These are phyloP conservation scores for Beris morrisii DNA, from an alignment of 2,888 invertebrate genomes.

Conservation along the genomic window DNA sequence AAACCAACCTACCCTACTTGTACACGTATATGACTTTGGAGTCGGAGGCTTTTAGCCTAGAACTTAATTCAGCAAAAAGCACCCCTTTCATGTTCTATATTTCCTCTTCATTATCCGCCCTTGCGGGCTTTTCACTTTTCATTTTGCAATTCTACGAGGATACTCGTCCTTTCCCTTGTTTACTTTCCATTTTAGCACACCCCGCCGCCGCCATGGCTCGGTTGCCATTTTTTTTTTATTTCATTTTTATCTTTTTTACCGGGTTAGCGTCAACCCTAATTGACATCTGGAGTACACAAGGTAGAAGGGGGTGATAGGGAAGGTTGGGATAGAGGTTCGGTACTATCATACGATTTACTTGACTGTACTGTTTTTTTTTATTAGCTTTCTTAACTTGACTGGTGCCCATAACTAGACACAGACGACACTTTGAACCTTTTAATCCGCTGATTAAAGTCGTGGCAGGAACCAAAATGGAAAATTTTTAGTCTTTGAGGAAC, in stretches of 20 bases:
- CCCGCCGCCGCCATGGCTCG: not conserved
- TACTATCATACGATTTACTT: too few species aligned
- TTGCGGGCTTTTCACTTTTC: slow-evolving; percentile 21
- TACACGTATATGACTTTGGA: not conserved
- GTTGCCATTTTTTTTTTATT: not conserved
- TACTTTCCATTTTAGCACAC: slow-evolving; percentile 6
- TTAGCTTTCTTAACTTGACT: too few species aligned
- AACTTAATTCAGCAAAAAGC: slow-evolving; percentile 30
- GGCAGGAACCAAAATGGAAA: too few species aligned
- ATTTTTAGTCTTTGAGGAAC: too few species aligned
- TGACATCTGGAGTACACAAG: slow-evolving; percentile 2
- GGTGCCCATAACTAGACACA: too few species aligned
- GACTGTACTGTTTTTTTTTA: too few species aligned
- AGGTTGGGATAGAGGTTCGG: not conserved
- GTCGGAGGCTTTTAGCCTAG: slow-evolving; percentile 29
- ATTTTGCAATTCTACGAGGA: slow-evolving; percentile 11
- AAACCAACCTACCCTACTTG: not conserved
- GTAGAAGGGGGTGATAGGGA: not conserved
- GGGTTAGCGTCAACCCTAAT: slow-evolving; percentile 6
- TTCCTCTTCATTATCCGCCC: slow-evolving; percentile 32
- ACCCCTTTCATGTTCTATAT: slow-evolving; percentile 30
- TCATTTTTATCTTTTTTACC: not conserved
- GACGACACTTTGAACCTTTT: too few species aligned
- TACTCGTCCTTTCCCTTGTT: not conserved
- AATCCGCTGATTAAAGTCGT: too few species aligned